Conservation (phyloP, 2,797 vertebrate species). For the Acanthurus tractus region DNA sequence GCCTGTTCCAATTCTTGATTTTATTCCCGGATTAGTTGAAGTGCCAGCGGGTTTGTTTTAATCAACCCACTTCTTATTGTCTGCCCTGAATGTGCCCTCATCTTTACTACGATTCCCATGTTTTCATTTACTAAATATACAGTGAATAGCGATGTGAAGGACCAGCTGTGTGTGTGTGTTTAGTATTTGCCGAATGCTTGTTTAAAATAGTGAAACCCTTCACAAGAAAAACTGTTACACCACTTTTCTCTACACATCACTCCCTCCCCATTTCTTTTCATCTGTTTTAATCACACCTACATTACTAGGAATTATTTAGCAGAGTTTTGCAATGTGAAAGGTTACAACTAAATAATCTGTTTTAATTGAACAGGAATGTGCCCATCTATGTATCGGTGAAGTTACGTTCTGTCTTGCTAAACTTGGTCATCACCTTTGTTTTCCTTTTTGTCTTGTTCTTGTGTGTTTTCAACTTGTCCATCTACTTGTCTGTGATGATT, state of each 20-base stretch:
- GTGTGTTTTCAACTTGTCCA: conserved; percentile 8
- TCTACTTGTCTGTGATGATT: background rate
- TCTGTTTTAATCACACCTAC: conserved; percentile 7
- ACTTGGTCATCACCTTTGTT: background rate
- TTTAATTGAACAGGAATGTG: conserved; percentile 32
- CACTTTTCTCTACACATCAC: conserved; percentile 1
- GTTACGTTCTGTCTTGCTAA: conserved; percentile 22
- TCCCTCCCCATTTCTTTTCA: conserved; percentile 8
- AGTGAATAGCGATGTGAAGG: background rate
- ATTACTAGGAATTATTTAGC: conserved; percentile 3
- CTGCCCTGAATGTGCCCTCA: conserved; percentile 26
- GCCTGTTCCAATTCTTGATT: conserved; percentile 52
- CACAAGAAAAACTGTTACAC: conserved; percentile 4
- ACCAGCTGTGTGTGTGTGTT: background rate
- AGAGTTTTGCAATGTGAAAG: conserved; percentile 36
- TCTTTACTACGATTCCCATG: conserved; percentile 2
- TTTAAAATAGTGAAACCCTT: conserved; percentile 10
- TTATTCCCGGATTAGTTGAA: conserved; percentile 42
- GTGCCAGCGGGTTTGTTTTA: conserved; percentile 56
- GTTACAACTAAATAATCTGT: conserved; percentile 1
- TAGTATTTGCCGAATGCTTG: conserved; percentile 10
- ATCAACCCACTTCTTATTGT: background rate
- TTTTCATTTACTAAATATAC: conserved; percentile 16
- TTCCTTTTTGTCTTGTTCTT: background rate
- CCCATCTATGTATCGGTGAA: conserved; percentile 17